phyloP scores from a whole-genome alignment of 1,140 invertebrate genomes.

The Polyergus mexicanus region DNA sequence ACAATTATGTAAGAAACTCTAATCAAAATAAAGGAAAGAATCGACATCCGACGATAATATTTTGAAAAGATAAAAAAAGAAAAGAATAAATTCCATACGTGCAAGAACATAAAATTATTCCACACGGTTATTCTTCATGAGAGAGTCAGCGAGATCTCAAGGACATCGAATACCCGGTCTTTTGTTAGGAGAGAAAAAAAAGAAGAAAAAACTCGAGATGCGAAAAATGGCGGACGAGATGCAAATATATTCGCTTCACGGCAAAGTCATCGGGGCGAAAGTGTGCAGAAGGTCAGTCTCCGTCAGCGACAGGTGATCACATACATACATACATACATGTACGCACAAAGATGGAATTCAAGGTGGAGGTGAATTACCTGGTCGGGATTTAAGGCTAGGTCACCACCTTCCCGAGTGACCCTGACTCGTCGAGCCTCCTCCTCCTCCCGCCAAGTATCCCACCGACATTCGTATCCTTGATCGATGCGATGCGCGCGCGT shows the following conservation, averaged over 20 bases:
- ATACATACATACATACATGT: constrained; percentile 74
- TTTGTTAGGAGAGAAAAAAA: constrained; percentile 76
- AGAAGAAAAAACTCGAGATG: neutral
- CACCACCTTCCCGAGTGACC: constrained; percentile 72
- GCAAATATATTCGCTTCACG: constrained; percentile 77
- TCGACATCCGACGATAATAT: neutral
- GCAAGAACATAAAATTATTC: constrained; percentile 73
- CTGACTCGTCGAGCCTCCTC: constrained; percentile 68
- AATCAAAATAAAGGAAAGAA: constrained; percentile 12
- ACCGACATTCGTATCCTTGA: constrained; percentile 69
- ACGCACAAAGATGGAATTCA: constrained; percentile 75
- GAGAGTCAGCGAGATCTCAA: constrained; percentile 70
- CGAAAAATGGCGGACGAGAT: constrained; percentile 71
- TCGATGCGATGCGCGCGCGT: constrained; percentile 66
- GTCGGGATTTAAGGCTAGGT: constrained; percentile 78
- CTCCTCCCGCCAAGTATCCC: constrained; percentile 11
- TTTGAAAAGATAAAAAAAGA: constrained; percentile 27
- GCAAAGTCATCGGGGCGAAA: constrained; percentile 69
- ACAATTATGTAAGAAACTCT: neutral
- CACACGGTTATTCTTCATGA: constrained; percentile 56
- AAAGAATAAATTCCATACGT: constrained; percentile 51
- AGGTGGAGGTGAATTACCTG: constrained; percentile 82
- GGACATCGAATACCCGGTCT: constrained; percentile 81
- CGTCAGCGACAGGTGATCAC: constrained; percentile 79
- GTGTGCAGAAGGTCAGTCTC: constrained; percentile 78